These are phyloP conservation scores for Pitangus sulphuratus DNA, from an alignment of 2,797 vertebrate species.

Conservation along the genomic window DNA sequence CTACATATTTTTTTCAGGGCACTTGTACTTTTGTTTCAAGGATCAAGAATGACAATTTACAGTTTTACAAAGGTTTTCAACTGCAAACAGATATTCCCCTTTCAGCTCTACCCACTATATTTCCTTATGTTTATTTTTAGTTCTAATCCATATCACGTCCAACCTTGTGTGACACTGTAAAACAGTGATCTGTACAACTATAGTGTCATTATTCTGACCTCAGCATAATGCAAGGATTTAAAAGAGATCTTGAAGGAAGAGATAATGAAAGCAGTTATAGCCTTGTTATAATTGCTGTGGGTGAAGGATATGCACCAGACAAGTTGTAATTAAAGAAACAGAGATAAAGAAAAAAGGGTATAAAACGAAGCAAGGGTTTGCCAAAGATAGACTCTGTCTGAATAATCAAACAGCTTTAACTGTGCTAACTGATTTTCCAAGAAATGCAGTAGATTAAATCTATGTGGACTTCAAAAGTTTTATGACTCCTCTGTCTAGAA, in stretches of 20 bases:
- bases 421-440: constrained; percentile 8
- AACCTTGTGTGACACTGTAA: background rate
- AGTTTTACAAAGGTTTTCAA: background rate
- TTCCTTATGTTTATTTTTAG: background rate
- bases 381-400: background rate
- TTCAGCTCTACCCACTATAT: background rate
- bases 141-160: background rate
- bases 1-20: background rate
- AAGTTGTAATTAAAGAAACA: constrained; percentile 53
- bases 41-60: background rate
- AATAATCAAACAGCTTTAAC: constrained; percentile 2
- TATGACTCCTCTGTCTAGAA: background rate
- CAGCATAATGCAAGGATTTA: background rate
- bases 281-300: constrained; percentile 19
- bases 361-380: constrained; percentile 6
- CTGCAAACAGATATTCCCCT: background rate
- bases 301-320: constrained; percentile 17
- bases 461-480: background rate
- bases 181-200: background rate
- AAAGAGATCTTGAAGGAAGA: background rate
- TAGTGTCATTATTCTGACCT: background rate
- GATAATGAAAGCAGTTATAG: constrained; percentile 18
- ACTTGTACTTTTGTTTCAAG: background rate
- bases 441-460: constrained; percentile 14
- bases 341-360: constrained; percentile 32